phyloP scores from a whole-genome alignment of 2,888 invertebrate species.

The Drosophila hawaiiensis region DNA sequence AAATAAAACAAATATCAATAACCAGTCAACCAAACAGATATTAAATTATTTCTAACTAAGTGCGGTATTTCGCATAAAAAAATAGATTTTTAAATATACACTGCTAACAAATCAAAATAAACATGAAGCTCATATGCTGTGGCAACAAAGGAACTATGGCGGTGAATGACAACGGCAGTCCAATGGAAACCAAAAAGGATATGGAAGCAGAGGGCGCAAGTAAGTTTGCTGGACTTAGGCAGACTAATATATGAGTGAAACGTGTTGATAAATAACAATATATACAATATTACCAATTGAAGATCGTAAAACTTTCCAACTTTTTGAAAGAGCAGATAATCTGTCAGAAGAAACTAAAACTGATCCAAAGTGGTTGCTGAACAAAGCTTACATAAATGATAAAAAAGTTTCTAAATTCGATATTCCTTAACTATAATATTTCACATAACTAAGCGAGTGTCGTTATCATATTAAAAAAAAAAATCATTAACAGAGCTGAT shows the following conservation, averaged over 20 bases:
- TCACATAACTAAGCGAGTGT: background rate
- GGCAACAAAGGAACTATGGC: slow-evolving; percentile 49
- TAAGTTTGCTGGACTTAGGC: slow-evolving; percentile 48
- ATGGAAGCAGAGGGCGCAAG: slow-evolving; percentile 52
- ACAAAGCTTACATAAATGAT: background rate
- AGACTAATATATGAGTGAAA: background rate
- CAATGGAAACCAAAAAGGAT: slow-evolving; percentile 51
- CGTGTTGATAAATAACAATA: background rate
- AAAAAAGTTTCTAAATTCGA: background rate
- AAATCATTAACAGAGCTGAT: background rate
- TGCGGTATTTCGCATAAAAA: background rate
- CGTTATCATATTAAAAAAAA: background rate
- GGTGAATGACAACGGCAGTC: slow-evolving; percentile 33
- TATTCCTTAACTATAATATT: background rate
- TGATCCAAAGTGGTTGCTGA: background rate
- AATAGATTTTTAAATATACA: background rate
- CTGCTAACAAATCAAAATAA: slow-evolving; percentile 4
- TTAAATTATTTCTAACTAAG: background rate
- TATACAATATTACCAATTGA: background rate
- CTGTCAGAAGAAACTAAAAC: background rate
- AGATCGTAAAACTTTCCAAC: background rate
- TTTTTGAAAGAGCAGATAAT: background rate
- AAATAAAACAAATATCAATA: slow-evolving; percentile 18
- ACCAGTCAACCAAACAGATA: background rate
- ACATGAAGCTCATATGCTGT: slow-evolving; percentile 64